phyloP scores from a whole-genome alignment of 2,797 vertebrate genomes.

The Serranus cabrilla region DNA sequence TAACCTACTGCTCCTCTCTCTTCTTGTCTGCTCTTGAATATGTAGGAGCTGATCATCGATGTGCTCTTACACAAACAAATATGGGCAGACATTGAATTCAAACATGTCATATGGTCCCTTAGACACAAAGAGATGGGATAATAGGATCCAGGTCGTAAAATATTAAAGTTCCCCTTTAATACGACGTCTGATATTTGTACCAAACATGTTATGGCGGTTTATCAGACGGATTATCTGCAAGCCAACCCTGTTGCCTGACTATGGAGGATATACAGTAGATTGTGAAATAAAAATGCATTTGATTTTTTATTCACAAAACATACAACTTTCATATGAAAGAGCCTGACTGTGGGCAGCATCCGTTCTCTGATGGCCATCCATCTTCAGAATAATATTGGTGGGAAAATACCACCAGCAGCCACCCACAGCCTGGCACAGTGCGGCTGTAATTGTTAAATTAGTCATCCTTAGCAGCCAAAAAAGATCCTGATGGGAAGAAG shows the following conservation, averaged over 20 bases:
- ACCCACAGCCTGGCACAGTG: conserved; percentile 21
- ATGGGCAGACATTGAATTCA: too few species aligned
- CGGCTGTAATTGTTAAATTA: not conserved
- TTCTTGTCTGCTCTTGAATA: too few species aligned
- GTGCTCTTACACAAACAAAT: too few species aligned
- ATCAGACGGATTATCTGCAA: not conserved
- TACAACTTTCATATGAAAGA: not conserved
- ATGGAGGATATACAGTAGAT: not conserved
- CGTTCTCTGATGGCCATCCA: not conserved
- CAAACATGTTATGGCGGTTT: too few species aligned
- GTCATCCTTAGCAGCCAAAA: conserved; percentile 8
- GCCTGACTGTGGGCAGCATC: not conserved
- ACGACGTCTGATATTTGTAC: not conserved
- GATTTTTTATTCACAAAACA: not conserved
- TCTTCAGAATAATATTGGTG: conserved; percentile 11
- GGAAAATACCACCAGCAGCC: conserved; percentile 38
- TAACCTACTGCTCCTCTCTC: too few species aligned
- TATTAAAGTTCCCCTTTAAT: not conserved
- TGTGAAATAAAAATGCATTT: not conserved
- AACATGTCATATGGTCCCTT: too few species aligned
- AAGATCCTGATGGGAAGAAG: not conserved
- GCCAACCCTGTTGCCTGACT: not conserved
- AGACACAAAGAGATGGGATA: too few species aligned
- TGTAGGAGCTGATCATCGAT: too few species aligned
- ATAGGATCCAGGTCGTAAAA: too few species aligned